phyloP scores from a whole-genome alignment of 2,113 vertebrate species.

The Suricata suricatta region DNA sequence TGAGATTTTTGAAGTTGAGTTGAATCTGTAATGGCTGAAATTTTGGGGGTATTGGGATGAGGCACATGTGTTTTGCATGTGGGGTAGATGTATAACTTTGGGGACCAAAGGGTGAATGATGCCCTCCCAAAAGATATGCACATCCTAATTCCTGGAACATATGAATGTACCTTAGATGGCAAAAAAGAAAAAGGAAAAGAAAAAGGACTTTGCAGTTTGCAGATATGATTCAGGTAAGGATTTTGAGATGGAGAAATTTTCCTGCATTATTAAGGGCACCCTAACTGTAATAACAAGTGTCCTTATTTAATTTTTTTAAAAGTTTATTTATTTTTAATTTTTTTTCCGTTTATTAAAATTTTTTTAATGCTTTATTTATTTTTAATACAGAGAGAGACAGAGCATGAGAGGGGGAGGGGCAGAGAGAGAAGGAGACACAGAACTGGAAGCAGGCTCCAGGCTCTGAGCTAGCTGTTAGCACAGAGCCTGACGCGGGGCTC shows the following conservation, averaged over 20 bases:
- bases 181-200: not conserved
- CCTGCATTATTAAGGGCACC: not conserved
- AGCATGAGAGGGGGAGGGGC: too few relatives aligned
- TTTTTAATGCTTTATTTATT: too few relatives aligned
- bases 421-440: too few relatives aligned
- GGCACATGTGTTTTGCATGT: not conserved
- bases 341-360: too few relatives aligned
- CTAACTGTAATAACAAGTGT: constrained; percentile 9
- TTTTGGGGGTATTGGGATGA: not conserved
- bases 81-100: not conserved
- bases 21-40: not conserved
- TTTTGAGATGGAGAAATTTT: not conserved
- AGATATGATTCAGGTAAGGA: not conserved
- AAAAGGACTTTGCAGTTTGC: not conserved
- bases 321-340: too few relatives aligned
- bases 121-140: not conserved
- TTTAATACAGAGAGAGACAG: too few relatives aligned
- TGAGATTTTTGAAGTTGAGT: constrained; percentile 10
- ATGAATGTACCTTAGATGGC: not conserved
- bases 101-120: not conserved
- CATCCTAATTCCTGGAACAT: not conserved
- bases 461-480: too few relatives aligned
- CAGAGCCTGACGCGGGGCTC: too few relatives aligned
- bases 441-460: too few relatives aligned
- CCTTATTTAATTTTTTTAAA: too few relatives aligned